Base-by-base conservation (phyloP, 2,113 vertebrate species). In the Neolamprologus tretocephalus region DNA sequence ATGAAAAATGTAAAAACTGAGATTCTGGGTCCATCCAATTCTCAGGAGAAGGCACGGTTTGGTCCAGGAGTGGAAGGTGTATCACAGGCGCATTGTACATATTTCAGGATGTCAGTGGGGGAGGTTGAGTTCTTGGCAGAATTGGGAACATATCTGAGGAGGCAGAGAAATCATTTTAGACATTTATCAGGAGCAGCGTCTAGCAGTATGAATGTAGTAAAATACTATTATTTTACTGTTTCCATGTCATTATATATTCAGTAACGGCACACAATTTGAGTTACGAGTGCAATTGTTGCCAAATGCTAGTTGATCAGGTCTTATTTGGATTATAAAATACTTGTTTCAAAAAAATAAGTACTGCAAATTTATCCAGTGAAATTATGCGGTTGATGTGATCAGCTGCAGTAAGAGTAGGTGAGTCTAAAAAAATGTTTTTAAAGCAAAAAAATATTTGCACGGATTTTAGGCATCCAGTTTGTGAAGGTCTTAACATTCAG, bases 301-400 rank as follows among this genome's bases (percentile, higher is more conserved):
- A 66, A 66, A 66, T 66, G 61, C 61, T 37, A 66, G 33, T n/a
- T 66, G 61, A 0, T n/a, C 61, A 37, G 19, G 6, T 37, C 10
- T 66, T 37, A 35, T 37, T 66, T 66, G 17, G 61, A 37, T 66
- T 66, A 37, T n/a, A 66, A 66, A 66, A 66, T 35, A 11, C 9
- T 66, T 35, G 61, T 2, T 66, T 66, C 10, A 66, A 37, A 12
- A 63, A 37, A 66, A 35, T 1, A 66, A 66, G 10, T 66, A 66
- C 31, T n/a, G 61, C 31, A 37, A 37, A 66, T 37, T 21, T 4
- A 33, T 37, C 61, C 33, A 66, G 31, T 66, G 17, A 66, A 66
- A 66, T 66, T 66, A 66, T 66, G 9, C 1, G 0, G 17, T n/a
- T 35, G 61, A n/a, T 0, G 6, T 13, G 61, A 37, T 66, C 33